Evolutionary conservation across 2,797 vertebrate genomes (phyloP), one percentile per base, ranked within the genome.

Genomic region (Sebastes umbrosus): DNA sequence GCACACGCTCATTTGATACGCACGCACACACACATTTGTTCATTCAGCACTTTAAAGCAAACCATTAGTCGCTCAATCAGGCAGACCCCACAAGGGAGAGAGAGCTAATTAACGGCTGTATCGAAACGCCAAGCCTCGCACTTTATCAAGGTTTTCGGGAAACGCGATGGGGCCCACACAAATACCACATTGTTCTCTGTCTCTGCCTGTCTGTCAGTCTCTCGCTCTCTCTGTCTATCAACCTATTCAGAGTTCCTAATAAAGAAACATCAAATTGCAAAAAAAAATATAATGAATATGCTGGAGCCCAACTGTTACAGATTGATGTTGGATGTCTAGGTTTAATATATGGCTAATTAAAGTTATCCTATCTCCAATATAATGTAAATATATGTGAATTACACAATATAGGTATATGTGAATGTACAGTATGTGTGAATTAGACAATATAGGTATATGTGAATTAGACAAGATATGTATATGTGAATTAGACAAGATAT

Each of bases 31-130:
- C 77, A 76, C 84, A 75, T 83, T 84, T 90, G 87, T 87, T 90
- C 90, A 84, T 87, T 93, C 90, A 92, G 90, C 89, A 90, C 86
- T 93, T 92, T 93, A 91, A 93, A 93, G 90, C 84, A 87, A 94
- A 93, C 90, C 90, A 94, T 95, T 94, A 94, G 91, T 87, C 78
- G 86, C 92, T 93, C 92, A 94, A 94, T 96, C 91, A 92, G 87
- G 85, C 89, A 83, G 75, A 85, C 83, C 87, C 86, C 92, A 92
- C 89, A 67, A 86, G 93, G 93, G 93, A 94, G 84, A 72, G 75
- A 70, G 84, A 87, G 90, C 87, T 94, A 95, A 96, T 96, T 96
- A 95, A 93, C 79, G 70, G 79, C 75, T 64, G 36, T 75, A 94
- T 88, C 85, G 84, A 89, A 95, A 93, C 90, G 79, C 92, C 86